These are phyloP conservation scores for Danaus chrysippus DNA, from an alignment of 2,888 invertebrate species.

Conservation along the genomic window DNA sequence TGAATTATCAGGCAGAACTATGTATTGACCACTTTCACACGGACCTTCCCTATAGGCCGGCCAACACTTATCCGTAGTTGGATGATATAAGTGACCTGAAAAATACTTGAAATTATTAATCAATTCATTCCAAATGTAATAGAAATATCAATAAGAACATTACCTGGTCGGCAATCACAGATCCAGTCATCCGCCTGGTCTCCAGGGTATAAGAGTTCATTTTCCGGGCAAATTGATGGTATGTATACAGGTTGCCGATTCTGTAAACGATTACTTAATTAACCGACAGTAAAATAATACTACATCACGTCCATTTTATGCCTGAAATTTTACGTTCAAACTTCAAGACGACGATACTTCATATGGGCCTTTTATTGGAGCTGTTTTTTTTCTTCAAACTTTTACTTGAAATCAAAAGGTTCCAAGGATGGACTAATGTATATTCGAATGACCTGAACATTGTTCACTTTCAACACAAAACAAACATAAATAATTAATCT, in stretches of 20 bases:
- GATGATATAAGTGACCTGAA: conserved; percentile 80
- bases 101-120: conserved; percentile 19
- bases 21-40: conserved; percentile 74
- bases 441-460: too few relatives aligned
- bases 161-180: conserved; percentile 80
- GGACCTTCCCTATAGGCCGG: conserved; percentile 82
- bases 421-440: too few relatives aligned
- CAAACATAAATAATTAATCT: too few relatives aligned
- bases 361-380: too few relatives aligned
- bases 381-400: too few relatives aligned
- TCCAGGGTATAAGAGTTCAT: conserved; percentile 84
- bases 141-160: background rate
- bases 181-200: conserved; percentile 82
- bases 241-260: conserved; percentile 77
- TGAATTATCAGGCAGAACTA: conserved; percentile 72
- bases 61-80: conserved; percentile 80
- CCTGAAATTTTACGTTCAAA: too few relatives aligned
- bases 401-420: too few relatives aligned
- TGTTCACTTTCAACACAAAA: too few relatives aligned
- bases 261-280: conserved; percentile 44
- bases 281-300: background rate
- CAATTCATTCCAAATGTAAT: background rate
- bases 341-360: too few relatives aligned
- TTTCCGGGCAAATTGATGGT: conserved; percentile 79
- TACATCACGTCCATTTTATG: too few relatives aligned